Conservation (phyloP, 2,888 invertebrate species). For the Pollenia amentaria region DNA sequence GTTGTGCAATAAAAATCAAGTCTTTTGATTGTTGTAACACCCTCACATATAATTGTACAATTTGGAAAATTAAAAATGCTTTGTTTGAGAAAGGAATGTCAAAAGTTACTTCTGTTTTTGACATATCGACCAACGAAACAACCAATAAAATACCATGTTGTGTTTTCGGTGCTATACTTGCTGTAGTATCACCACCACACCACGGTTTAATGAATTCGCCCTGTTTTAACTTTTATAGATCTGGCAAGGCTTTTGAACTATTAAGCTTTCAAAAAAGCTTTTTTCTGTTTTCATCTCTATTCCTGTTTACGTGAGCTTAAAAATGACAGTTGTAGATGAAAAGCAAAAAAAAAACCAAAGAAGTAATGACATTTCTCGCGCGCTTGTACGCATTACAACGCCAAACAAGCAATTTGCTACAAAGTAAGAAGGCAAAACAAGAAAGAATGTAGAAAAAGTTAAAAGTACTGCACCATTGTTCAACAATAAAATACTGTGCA, state of each 20-base stretch:
- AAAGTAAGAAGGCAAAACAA: slow-evolving; percentile 71
- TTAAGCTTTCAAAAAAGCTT: not conserved
- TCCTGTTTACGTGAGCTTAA: not conserved
- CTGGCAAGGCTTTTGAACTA: slow-evolving; percentile 29
- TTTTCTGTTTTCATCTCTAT: slow-evolving; percentile 10
- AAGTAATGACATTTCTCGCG: slow-evolving; percentile 70
- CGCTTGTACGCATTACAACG: slow-evolving; percentile 68
- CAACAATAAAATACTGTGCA: slow-evolving; percentile 19
- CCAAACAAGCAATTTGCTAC: slow-evolving; percentile 63
- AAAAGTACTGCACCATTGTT: slow-evolving; percentile 1
- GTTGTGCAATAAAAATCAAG: too few relatives aligned
- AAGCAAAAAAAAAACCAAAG: slow-evolving; percentile 49
- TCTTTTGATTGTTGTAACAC: too few relatives aligned
- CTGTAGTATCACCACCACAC: too few relatives aligned
- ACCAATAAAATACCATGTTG: too few relatives aligned
- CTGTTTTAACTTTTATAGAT: not conserved
- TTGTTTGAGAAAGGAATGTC: too few relatives aligned
- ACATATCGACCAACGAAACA: too few relatives aligned
- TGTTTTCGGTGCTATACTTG: too few relatives aligned
- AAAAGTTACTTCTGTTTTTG: too few relatives aligned
- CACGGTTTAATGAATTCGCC: too few relatives aligned
- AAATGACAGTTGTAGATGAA: slow-evolving; percentile 58
- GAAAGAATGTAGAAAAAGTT: slow-evolving; percentile 49
- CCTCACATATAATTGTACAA: too few relatives aligned
- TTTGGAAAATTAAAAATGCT: too few relatives aligned